Percentiles rank a stretch among this genome's conserved stretches.
Evolutionary conservation across 1,140 invertebrate species (phyloP).

Genomic region (Drosophila subobscura): DNA sequence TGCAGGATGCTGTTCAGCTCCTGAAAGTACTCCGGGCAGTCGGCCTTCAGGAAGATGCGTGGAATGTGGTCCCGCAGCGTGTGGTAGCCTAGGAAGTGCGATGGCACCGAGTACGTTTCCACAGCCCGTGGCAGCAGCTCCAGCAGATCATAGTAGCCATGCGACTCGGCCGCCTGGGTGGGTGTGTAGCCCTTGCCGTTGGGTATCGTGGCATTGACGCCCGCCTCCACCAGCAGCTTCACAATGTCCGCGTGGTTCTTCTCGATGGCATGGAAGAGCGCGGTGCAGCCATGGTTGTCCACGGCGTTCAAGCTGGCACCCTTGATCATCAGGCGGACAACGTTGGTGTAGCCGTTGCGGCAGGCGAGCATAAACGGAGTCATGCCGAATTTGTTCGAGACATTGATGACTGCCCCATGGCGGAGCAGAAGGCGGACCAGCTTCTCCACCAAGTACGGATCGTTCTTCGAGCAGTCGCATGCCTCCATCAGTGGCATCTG

Average conservation of each 20-base stretch:
- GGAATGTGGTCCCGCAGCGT: conserved; percentile 74
- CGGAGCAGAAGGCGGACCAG: conserved; percentile 61
- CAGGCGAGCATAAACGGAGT: conserved; percentile 85
- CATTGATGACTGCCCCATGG: conserved; percentile 76
- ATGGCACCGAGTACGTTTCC: conserved; percentile 56
- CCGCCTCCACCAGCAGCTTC: conserved; percentile 81
- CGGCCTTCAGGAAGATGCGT: conserved; percentile 73
- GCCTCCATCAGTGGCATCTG: conserved; percentile 64
- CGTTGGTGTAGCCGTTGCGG: conserved; percentile 77
- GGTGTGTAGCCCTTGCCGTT: conserved; percentile 84
- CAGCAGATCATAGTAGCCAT: conserved; percentile 82
- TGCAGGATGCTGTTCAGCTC: conserved; percentile 83
- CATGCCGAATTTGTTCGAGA: conserved; percentile 81
- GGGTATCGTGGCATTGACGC: conserved; percentile 68
- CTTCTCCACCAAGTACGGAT: conserved; percentile 45
- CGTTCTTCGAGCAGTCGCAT: conserved; percentile 44
- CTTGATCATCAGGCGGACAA: conserved; percentile 82
- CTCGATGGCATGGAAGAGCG: conserved; percentile 85
- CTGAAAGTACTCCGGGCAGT: conserved; percentile 84
- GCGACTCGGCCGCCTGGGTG: conserved; percentile 82
- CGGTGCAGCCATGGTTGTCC: conserved; percentile 84
- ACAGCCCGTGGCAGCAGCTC: conserved; percentile 78
- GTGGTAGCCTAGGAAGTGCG: conserved; percentile 58
- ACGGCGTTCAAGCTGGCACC: conserved; percentile 79
- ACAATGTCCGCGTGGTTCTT: conserved; percentile 82